Conservation (phyloP, 2,888 invertebrate species). For the Hydropsyche betteni region DNA sequence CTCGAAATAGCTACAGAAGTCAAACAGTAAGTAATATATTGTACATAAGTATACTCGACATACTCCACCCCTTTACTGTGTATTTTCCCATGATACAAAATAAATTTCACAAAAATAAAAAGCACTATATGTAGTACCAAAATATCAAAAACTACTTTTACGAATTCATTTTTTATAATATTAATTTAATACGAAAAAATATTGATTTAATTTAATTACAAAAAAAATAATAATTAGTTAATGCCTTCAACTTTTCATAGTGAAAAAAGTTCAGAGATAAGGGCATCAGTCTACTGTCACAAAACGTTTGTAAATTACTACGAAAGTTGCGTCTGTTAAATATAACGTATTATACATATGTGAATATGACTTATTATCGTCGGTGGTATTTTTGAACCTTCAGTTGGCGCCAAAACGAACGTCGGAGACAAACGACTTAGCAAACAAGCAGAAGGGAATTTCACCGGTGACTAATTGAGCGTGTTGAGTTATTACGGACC, state of each 20-base stretch:
- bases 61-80: conserved; percentile 48
- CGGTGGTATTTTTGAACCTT: conserved; percentile 19
- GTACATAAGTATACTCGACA: conserved; percentile 8
- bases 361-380: conserved; percentile 32
- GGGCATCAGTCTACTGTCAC: neutral
- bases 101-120: conserved; percentile 37
- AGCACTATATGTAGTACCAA: too few relatives aligned
- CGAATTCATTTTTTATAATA: too few relatives aligned
- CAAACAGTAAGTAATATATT: conserved; percentile 43
- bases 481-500: conserved; percentile 2
- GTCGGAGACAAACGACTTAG: conserved; percentile 29
- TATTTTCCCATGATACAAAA: conserved; percentile 44
- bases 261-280: too few relatives aligned
- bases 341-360: too few relatives aligned
- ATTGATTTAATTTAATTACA: too few relatives aligned
- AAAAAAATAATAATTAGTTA: too few relatives aligned
- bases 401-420: conserved; percentile 7
- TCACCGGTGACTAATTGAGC: conserved; percentile 35
- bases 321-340: neutral
- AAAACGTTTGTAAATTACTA: conserved; percentile 37
- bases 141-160: too few relatives aligned
- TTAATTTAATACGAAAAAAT: too few relatives aligned
- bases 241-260: too few relatives aligned
- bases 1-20: conserved; percentile 41
- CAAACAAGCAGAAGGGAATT: conserved; percentile 23